Evolutionary conservation across 2,888 invertebrate species (phyloP), one percentile per base, ranked within the genome.

Genomic region (Leptura quadrifasciata): DNA sequence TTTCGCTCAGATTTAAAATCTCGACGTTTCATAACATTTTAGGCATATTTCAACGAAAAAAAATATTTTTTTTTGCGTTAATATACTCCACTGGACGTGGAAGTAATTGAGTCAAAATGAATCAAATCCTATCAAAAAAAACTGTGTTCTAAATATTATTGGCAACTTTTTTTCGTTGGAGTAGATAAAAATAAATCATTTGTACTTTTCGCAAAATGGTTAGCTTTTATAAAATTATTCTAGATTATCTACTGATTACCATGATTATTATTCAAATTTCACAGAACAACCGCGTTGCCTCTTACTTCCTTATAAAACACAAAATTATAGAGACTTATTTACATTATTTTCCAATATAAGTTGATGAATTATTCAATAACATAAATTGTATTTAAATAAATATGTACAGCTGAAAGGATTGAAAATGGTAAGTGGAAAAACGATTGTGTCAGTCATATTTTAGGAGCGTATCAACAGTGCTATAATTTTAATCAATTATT

Each of bases 311-410:
- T 6, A 68, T 6, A 54, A 65, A 61, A 54, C n/a, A 55, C 55
- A 27, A 27, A 17, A 27, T 55, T 18, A 18, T 55, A 57, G 27
- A n/a, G 57, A 57, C 68, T 20, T 57, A 68, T 68, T 68, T 68
- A 68, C 68, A 68, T 68, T 68, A 68, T 68, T 68, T 55, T 31
- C 54, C 27, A 17, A 54, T 68, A 68, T 55, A 55, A 18, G 15
- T 18, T 31, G 21, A 68, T 68, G 68, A 68, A 68, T 67, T n/a
- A 67, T 67, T 67, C 67, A 67, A 24, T 27, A 27, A 17, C 15
- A n/a, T 57, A 68, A 57, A 55, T 68, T 68, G 55, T 68, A 57
- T 68, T 52, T 64, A 64, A 64, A 47, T 64, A 64, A 18, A 35
- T 35, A 39, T 20, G 20, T 12, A 2, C 17, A 15, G 20, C 10